Evolutionary conservation across 2,797 vertebrate species (phyloP).

Genomic region (Simalia tracyae): DNA sequence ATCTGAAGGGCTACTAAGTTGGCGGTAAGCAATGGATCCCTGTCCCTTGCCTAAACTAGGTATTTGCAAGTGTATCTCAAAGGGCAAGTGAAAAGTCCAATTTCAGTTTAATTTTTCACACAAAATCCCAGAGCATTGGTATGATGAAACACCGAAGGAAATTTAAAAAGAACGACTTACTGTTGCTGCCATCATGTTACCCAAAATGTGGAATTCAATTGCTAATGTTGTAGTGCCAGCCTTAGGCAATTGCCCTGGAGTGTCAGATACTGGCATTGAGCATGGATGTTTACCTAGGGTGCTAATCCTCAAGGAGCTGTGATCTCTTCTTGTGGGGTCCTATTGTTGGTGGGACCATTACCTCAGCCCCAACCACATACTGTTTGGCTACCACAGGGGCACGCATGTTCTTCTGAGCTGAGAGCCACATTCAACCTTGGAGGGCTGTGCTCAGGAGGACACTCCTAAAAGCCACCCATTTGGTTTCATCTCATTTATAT

Average conservation of each 20-base stretch:
- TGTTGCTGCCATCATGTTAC: background rate
- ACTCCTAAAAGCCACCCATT: background rate
- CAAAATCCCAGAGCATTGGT: background rate
- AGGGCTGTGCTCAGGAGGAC: background rate
- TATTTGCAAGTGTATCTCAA: background rate
- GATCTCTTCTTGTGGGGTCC: background rate
- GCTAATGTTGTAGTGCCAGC: background rate
- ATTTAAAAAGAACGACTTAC: background rate
- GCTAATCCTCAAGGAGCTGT: background rate
- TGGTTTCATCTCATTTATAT: background rate
- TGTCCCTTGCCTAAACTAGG: background rate
- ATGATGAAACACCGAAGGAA: background rate
- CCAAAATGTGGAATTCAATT: background rate
- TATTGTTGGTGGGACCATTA: background rate
- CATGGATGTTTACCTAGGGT: background rate
- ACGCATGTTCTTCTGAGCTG: background rate
- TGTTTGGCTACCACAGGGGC: background rate
- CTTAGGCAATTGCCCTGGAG: background rate
- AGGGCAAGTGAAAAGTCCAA: background rate
- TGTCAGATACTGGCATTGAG: background rate
- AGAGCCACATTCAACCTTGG: background rate
- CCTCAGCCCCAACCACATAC: background rate
- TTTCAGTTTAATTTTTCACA: background rate
- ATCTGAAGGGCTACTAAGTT: background rate
- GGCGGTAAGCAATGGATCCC: constrained; percentile 3